A percentile compares a stretch with the other conserved stretches of the same genome.
These are phyloP conservation scores for Nesogale talazaci DNA, from an alignment of 2,113 vertebrate species.

Conservation along the genomic window DNA sequence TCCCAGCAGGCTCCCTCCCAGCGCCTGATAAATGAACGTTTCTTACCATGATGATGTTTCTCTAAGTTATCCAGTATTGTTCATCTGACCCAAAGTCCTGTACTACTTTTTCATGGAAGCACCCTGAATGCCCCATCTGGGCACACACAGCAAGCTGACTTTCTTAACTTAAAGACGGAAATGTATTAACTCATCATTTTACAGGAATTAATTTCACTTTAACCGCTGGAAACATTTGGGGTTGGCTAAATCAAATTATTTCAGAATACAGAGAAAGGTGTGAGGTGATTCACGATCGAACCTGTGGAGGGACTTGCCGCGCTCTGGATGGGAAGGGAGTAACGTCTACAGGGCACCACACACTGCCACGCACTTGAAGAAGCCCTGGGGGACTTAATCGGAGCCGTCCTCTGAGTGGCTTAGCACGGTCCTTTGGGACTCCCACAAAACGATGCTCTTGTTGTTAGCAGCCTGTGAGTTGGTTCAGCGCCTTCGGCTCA, in stretches of 20 bases:
- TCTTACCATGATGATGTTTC: neutral
- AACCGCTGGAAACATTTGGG: constrained; percentile 29
- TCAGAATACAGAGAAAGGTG: neutral
- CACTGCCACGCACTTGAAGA: neutral
- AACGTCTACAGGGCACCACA: neutral
- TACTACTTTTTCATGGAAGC: constrained; percentile 3
- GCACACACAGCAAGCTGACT: neutral
- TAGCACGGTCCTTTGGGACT: neutral
- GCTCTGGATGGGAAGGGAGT: neutral
- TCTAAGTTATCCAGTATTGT: neutral
- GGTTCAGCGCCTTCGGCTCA: no score
- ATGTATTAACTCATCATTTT: constrained; percentile 18
- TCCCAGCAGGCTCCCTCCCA: no score
- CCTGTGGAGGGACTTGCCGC: neutral
- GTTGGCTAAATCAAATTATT: constrained; percentile 25
- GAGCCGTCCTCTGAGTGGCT: neutral
- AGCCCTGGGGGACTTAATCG: neutral
- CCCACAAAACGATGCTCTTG: neutral
- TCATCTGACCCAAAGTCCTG: neutral
- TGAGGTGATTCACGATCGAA: constrained; percentile 15
- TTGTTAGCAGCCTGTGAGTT: no score
- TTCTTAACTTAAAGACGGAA: constrained; percentile 8
- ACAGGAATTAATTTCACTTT: neutral
- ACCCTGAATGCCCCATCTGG: neutral
- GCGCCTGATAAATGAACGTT: neutral